Conservation (phyloP, 2,797 vertebrate species). For the Melanotaenia pygmaea region DNA sequence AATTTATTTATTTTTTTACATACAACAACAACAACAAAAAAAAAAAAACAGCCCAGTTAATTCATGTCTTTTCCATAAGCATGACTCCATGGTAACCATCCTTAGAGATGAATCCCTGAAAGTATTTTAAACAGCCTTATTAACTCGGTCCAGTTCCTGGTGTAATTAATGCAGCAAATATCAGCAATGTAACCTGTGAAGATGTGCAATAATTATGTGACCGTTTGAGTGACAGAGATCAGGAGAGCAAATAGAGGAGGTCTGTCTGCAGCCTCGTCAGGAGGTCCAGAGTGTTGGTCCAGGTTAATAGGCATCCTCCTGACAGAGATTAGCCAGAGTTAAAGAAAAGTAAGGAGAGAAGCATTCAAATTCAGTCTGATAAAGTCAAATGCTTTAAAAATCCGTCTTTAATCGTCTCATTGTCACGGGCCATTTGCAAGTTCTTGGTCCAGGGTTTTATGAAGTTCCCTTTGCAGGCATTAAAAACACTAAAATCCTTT, state of each 20-base stretch:
- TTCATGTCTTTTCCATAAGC: conserved; percentile 36
- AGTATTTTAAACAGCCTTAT: conserved; percentile 53
- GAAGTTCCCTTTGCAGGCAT: conserved; percentile 56
- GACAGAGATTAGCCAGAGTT: conserved; percentile 61
- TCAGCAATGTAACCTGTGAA: conserved; percentile 59
- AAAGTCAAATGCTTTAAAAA: conserved; percentile 57
- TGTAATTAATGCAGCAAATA: conserved; percentile 72
- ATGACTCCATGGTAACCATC: conserved; percentile 47
- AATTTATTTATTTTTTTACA: conserved; percentile 59
- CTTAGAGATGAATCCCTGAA: conserved; percentile 4
- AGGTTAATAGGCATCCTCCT: conserved; percentile 69
- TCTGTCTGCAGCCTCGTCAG: conserved; percentile 40
- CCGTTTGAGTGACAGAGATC: conserved; percentile 73
- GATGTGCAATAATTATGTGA: conserved; percentile 60
- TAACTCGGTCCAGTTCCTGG: conserved; percentile 52
- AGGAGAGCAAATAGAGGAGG: conserved; percentile 57
- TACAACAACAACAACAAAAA: conserved; percentile 17
- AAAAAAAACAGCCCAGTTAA: conserved; percentile 34
- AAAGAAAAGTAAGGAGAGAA: conserved; percentile 51
- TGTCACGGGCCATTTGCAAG: conserved; percentile 61
- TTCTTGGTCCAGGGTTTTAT: conserved; percentile 53
- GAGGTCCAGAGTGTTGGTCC: conserved; percentile 51
- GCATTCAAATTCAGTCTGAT: conserved; percentile 49
- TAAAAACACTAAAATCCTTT: conserved; percentile 51
- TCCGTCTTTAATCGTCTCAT: conserved; percentile 40